phyloP scores from a whole-genome alignment of 1,140 invertebrate genomes.

The Leptonema lineaticorne region DNA sequence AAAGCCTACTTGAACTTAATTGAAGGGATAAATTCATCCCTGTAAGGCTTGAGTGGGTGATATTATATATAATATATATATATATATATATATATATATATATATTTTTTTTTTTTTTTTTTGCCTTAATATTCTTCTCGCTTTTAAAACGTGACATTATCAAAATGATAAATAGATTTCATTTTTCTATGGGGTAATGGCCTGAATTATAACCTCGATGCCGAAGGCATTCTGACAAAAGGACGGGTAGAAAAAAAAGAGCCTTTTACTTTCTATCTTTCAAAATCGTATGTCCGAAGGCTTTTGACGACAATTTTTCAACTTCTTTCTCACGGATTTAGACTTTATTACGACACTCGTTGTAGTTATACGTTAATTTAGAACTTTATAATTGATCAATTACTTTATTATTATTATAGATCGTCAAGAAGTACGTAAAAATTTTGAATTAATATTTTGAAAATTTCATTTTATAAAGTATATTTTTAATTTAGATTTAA shows the following conservation, averaged over 20 bases:
- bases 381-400: not conserved
- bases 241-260: not conserved
- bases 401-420: too few relatives aligned
- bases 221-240: not conserved
- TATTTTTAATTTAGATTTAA: too few relatives aligned
- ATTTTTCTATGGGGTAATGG: not conserved
- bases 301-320: not conserved
- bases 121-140: too few relatives aligned
- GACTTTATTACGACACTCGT: not conserved
- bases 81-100: too few relatives aligned
- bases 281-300: not conserved
- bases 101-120: not conserved
- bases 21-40: conserved; percentile 4
- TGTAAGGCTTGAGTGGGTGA: too few relatives aligned
- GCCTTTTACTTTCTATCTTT: not conserved
- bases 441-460: too few relatives aligned
- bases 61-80: too few relatives aligned
- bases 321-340: not conserved
- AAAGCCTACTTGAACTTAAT: not conserved
- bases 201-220: conserved; percentile 6
- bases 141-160: not conserved
- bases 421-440: too few relatives aligned
- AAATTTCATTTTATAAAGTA: too few relatives aligned
- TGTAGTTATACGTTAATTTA: not conserved
- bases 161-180: conserved; percentile 19